A percentile compares a stretch with the other conserved stretches of the same genome.
Evolutionary conservation across 2,113 vertebrate genomes (phyloP).

Genomic region (Lonchura striata): DNA sequence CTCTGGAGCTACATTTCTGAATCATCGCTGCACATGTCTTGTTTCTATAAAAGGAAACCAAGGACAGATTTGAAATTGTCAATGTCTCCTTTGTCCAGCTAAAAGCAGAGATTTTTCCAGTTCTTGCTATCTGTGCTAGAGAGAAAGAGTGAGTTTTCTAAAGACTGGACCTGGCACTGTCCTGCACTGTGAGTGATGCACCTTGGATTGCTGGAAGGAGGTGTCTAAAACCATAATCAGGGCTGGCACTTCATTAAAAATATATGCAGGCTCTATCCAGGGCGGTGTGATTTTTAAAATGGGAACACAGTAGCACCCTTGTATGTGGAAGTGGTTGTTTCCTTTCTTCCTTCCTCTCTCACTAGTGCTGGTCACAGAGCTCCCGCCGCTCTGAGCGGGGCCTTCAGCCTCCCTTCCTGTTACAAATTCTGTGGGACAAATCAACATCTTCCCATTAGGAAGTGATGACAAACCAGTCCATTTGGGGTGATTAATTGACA

Average conservation of each 20-base stretch:
- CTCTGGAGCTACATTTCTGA: neutral
- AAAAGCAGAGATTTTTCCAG: neutral
- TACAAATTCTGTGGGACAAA: slow-evolving; percentile 40
- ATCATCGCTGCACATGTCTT: slow-evolving; percentile 30
- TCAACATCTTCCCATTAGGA: slow-evolving; percentile 62
- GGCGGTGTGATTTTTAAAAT: neutral
- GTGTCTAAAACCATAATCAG: neutral
- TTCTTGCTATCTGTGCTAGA: neutral
- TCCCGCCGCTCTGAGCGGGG: rapidly evolving
- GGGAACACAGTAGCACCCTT: neutral
- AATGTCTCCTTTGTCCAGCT: neutral
- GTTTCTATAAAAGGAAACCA: slow-evolving; percentile 54
- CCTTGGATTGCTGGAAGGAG: neutral
- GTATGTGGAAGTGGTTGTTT: neutral
- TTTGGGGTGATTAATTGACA: slow-evolving; percentile 67
- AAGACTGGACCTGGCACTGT: neutral
- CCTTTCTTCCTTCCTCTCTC: neutral
- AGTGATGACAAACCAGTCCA: slow-evolving; percentile 66
- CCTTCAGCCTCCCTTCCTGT: neutral
- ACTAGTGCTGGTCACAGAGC: neutral
- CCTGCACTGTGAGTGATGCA: rapidly evolving
- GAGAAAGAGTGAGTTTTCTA: neutral
- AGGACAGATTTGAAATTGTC: slow-evolving; percentile 40
- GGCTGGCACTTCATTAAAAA: neutral
- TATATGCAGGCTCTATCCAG: neutral